Evolutionary conservation across 2,797 vertebrate species (phyloP).

Genomic region (Rachycentron canadum): DNA sequence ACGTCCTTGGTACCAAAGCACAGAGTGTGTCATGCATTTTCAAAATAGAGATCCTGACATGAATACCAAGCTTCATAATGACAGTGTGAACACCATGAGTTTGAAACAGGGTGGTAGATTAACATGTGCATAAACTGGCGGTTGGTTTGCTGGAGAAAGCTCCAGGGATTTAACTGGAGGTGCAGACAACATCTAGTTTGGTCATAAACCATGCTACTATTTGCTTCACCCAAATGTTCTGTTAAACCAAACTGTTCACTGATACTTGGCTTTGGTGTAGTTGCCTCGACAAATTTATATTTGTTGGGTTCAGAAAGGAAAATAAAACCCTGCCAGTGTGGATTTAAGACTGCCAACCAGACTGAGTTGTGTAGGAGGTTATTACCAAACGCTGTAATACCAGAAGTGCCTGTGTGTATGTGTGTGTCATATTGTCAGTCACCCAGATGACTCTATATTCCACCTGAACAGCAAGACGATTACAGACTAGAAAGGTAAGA

Average conservation of each 20-base stretch:
- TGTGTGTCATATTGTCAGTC: slow-evolving; percentile 3
- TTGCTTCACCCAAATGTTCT: slow-evolving; percentile 24
- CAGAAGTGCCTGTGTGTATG: slow-evolving; percentile 9
- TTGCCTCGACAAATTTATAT: background rate
- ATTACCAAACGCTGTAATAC: slow-evolving; percentile 34
- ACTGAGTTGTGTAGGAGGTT: slow-evolving; percentile 29
- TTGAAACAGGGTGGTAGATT: slow-evolving; percentile 57
- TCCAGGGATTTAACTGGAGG: slow-evolving; percentile 12
- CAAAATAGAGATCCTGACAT: slow-evolving; percentile 75
- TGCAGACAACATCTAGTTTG: slow-evolving; percentile 12
- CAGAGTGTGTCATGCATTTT: slow-evolving; percentile 78
- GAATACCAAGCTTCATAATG: slow-evolving; percentile 79
- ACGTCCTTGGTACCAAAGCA: slow-evolving; percentile 73
- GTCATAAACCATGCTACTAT: slow-evolving; percentile 25
- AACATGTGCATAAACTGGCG: slow-evolving; percentile 33
- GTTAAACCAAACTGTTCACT: slow-evolving; percentile 15
- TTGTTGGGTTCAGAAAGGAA: slow-evolving; percentile 26
- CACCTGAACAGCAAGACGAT: slow-evolving; percentile 3
- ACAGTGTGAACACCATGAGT: slow-evolving; percentile 65
- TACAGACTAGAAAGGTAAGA: slow-evolving; percentile 26
- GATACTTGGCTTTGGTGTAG: slow-evolving; percentile 1
- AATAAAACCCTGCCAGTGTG: slow-evolving; percentile 17
- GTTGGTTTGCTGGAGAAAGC: slow-evolving; percentile 17
- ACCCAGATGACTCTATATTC: background rate
- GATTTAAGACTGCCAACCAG: slow-evolving; percentile 27